Evolutionary conservation across 2,888 invertebrate species (phyloP).

Genomic region (Pseudoips prasinana): DNA sequence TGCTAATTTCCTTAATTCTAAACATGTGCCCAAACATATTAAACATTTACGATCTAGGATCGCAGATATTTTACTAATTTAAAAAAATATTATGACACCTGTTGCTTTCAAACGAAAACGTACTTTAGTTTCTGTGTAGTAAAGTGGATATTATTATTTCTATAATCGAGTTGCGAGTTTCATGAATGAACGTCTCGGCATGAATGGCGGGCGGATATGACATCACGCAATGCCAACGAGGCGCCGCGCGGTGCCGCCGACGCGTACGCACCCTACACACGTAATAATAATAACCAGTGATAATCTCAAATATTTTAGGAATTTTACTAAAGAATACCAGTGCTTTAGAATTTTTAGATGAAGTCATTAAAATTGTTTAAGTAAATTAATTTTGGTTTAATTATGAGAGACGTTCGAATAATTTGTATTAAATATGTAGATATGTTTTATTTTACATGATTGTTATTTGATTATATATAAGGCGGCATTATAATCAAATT

Average conservation of each 20-base stretch:
- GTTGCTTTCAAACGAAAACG: conserved; percentile 6
- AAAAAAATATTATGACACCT: conserved; percentile 10
- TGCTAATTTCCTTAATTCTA: conserved; percentile 26
- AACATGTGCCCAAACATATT: conserved; percentile 30
- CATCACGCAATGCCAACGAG: conserved; percentile 48
- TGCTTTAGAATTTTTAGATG: no score
- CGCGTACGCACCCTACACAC: conserved; percentile 54
- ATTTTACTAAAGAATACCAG: background rate
- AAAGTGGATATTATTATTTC: conserved; percentile 17
- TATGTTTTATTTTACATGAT: no score
- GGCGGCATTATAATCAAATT: no score
- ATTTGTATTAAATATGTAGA: no score
- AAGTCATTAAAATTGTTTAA: no score
- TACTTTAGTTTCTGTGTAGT: background rate
- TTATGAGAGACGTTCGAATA: no score
- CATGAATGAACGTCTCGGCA: conserved; percentile 63
- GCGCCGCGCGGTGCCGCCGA: conserved; percentile 45
- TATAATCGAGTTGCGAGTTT: conserved; percentile 30
- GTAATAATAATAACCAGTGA: conserved; percentile 24
- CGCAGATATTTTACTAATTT: conserved; percentile 9
- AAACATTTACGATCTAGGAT: conserved; percentile 30
- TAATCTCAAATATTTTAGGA: conserved; percentile 7
- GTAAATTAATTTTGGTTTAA: no score
- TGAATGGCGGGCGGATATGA: conserved; percentile 68
- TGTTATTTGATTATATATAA: no score